These are phyloP conservation scores for Parasteatoda tepidariorum DNA, from an alignment of 1,140 invertebrate genomes.

Conservation along the genomic window DNA sequence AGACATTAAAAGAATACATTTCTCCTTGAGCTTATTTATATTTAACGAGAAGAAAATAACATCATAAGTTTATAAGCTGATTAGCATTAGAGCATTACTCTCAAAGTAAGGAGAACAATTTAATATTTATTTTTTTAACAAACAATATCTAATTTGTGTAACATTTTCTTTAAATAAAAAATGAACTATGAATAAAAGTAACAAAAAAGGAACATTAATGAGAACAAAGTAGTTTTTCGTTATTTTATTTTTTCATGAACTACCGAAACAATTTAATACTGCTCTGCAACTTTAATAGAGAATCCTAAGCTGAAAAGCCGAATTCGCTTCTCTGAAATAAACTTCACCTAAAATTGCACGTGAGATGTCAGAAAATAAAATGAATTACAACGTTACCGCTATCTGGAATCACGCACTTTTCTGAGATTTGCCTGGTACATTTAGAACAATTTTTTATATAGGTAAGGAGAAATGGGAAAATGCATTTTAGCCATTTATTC, in stretches of 20 bases:
- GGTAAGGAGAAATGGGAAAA: neutral
- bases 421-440: neutral
- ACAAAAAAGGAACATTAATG: too few relatives aligned
- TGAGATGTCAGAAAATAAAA: neutral
- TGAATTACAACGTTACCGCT: neutral
- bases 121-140: neutral
- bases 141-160: neutral
- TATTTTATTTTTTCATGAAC: neutral
- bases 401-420: neutral
- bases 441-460: neutral
- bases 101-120: too few relatives aligned
- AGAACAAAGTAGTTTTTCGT: too few relatives aligned
- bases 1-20: too few relatives aligned
- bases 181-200: too few relatives aligned
- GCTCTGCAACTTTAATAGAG: neutral
- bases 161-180: neutral
- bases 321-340: neutral
- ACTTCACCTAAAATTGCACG: neutral
- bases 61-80: too few relatives aligned
- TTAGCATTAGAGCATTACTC: too few relatives aligned
- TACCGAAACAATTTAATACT: neutral
- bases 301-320: neutral
- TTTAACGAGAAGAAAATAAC: too few relatives aligned
- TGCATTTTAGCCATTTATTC: conserved; percentile 33
- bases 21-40: too few relatives aligned